phyloP scores from a whole-genome alignment of 2,113 vertebrate genomes.

The Serinus canaria region DNA sequence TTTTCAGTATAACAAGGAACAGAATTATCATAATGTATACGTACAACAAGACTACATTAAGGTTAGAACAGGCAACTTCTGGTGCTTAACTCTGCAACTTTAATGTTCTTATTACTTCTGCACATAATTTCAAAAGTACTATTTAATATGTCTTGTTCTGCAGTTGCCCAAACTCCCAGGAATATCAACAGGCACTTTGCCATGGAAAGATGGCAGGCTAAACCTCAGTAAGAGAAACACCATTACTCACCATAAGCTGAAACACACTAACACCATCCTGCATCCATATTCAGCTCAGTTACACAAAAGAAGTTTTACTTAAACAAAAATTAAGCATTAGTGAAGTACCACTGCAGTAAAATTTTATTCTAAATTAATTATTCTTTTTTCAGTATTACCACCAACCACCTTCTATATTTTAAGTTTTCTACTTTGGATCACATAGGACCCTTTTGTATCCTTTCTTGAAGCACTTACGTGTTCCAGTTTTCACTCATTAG shows the following conservation, averaged over 20 bases:
- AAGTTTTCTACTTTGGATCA: background rate
- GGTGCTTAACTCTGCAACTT: conserved; percentile 23
- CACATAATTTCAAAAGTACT: conserved; percentile 27
- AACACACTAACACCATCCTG: background rate
- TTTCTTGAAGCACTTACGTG: background rate
- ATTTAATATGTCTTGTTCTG: background rate
- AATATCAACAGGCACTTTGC: conserved; percentile 18
- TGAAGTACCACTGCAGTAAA: background rate
- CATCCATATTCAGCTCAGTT: background rate
- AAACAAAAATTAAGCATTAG: background rate
- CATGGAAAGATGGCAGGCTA: background rate
- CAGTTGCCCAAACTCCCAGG: background rate
- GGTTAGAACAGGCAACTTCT: conserved; percentile 52
- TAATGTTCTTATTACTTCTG: conserved; percentile 55
- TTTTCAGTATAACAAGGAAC: conserved; percentile 62
- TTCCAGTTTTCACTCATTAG: background rate
- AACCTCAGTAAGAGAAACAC: background rate
- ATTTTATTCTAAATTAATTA: background rate
- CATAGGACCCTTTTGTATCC: background rate
- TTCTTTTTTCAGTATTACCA: background rate
- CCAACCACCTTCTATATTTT: background rate
- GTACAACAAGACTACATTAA: conserved; percentile 64
- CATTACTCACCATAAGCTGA: background rate
- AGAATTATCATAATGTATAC: conserved; percentile 64
- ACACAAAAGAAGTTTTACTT: background rate